Evolutionary conservation across 2,888 invertebrate species (phyloP).

Genomic region (Latheticus oryzae): DNA sequence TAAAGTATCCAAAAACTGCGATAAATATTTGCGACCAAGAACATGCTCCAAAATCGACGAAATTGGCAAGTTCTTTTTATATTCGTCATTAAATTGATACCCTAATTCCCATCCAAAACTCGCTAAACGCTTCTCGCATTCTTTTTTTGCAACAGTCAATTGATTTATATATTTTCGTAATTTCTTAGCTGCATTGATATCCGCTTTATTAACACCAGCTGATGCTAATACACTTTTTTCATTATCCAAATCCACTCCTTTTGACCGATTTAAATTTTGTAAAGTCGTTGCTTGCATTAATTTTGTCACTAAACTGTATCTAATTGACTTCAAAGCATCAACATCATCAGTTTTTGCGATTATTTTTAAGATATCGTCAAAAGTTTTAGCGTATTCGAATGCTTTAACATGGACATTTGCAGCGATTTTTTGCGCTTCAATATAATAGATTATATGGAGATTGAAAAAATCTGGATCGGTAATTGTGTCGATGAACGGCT

Average conservation of each 20-base stretch:
- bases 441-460: slow-evolving; percentile 84
- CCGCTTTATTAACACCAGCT: slow-evolving; percentile 77
- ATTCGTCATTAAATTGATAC: slow-evolving; percentile 57
- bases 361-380: slow-evolving; percentile 88
- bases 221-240: slow-evolving; percentile 67
- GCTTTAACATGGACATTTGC: slow-evolving; percentile 83
- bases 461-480: slow-evolving; percentile 94
- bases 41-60: slow-evolving; percentile 81
- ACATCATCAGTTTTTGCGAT: slow-evolving; percentile 84
- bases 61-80: slow-evolving; percentile 71
- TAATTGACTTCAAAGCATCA: slow-evolving; percentile 83
- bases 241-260: slow-evolving; percentile 79
- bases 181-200: slow-evolving; percentile 83
- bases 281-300: slow-evolving; percentile 94
- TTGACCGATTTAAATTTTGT: slow-evolving; percentile 88
- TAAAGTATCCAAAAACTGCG: slow-evolving; percentile 83
- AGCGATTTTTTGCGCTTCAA: slow-evolving; percentile 83
- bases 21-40: slow-evolving; percentile 82
- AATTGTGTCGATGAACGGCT: slow-evolving; percentile 84
- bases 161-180: slow-evolving; percentile 87
- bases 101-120: slow-evolving; percentile 83
- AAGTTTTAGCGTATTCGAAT: slow-evolving; percentile 89
- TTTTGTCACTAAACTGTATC: slow-evolving; percentile 87
- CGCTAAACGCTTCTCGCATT: slow-evolving; percentile 82
- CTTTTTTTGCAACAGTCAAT: slow-evolving; percentile 81